phyloP scores from a whole-genome alignment of 1,140 invertebrate genomes.

The Akabosia matsudoensis region DNA sequence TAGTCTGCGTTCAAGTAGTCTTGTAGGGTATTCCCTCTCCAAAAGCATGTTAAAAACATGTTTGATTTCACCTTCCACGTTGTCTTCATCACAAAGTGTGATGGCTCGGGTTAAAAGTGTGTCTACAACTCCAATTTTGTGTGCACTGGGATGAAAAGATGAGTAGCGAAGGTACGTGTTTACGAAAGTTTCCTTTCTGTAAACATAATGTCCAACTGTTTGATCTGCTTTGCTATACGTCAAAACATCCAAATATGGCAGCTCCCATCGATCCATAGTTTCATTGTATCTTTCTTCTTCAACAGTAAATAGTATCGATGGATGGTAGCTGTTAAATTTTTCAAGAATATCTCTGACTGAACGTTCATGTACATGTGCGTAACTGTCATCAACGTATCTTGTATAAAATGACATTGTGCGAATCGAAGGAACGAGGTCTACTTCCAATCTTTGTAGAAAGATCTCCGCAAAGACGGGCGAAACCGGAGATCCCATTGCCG shows the following conservation, averaged over 20 bases:
- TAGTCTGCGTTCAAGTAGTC: conserved; percentile 15
- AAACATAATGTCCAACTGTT: conserved; percentile 25
- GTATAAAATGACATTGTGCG: conserved; percentile 26
- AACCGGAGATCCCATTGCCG: conserved; percentile 38
- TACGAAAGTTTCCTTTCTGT: conserved; percentile 23
- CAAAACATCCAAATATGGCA: conserved; percentile 42
- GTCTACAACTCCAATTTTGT: conserved; percentile 28
- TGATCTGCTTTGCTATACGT: conserved; percentile 8
- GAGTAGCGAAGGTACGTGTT: conserved; percentile 27
- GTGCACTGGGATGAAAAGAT: conserved; percentile 12
- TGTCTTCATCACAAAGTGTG: conserved; percentile 22
- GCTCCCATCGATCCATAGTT: too few species aligned
- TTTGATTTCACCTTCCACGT: conserved; percentile 22
- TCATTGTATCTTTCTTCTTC: conserved; percentile 32
- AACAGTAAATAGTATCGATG: conserved; percentile 22
- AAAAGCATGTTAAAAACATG: background rate
- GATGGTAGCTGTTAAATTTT: conserved; percentile 3
- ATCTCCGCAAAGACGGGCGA: conserved; percentile 31
- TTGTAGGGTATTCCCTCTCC: background rate
- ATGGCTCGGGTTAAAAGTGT: conserved; percentile 18
- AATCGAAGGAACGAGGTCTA: background rate
- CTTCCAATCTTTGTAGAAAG: conserved; percentile 33
- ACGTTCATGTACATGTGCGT: conserved; percentile 9
- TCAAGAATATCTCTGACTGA: background rate
- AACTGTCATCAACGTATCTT: conserved; percentile 45